phyloP scores from a whole-genome alignment of 2,113 vertebrate species.

The Halcyon senegalensis region DNA sequence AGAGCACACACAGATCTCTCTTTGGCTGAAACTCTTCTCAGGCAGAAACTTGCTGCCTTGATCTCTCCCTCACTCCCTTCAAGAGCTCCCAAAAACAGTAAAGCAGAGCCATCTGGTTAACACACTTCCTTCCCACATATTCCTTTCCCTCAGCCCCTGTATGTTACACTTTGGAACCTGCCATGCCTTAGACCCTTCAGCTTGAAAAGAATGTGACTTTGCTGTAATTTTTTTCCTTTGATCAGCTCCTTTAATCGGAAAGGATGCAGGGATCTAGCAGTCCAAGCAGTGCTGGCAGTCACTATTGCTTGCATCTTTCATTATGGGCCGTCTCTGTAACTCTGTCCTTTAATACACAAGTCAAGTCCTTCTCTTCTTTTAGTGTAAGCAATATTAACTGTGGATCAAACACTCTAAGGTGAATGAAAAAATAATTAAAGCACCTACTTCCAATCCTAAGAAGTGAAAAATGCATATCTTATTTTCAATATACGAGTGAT shows the following conservation, averaged over 20 bases:
- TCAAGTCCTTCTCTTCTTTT: background rate
- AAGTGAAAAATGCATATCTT: background rate
- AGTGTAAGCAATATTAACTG: background rate
- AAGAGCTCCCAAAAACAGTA: slow-evolving; percentile 35
- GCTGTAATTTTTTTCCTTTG: background rate
- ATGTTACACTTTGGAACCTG: slow-evolving; percentile 42
- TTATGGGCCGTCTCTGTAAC: background rate
- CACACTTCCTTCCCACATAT: slow-evolving; percentile 47
- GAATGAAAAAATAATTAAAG: background rate
- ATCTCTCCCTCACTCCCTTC: slow-evolving; percentile 25
- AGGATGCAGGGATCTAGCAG: background rate
- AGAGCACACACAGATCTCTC: background rate
- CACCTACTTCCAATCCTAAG: background rate
- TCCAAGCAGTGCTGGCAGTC: background rate
- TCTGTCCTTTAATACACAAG: slow-evolving; percentile 8
- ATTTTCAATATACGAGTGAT: background rate
- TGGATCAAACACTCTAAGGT: background rate
- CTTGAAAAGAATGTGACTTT: slow-evolving; percentile 20
- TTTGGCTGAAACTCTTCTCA: slow-evolving; percentile 21
- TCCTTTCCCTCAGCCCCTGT: slow-evolving; percentile 32
- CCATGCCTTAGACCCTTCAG: background rate
- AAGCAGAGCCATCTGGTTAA: slow-evolving; percentile 52
- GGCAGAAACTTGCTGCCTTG: slow-evolving; percentile 19
- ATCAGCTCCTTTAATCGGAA: background rate
- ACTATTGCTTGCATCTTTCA: background rate